Conservation (phyloP, 2,888 invertebrate species). For the Cryptocheilus praepositus region DNA sequence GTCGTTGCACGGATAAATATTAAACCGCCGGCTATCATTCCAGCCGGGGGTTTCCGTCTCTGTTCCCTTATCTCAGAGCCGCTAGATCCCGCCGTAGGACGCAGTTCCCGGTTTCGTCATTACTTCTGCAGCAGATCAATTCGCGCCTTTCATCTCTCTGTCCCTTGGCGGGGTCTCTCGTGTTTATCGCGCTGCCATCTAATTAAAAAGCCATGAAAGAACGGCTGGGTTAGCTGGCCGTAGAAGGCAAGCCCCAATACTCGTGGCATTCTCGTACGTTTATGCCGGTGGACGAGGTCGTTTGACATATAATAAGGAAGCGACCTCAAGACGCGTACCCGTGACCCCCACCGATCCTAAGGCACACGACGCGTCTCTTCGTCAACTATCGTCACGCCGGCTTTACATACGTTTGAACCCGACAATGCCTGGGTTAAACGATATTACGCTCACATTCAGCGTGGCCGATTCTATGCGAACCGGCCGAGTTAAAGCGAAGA, state of each 20-base stretch:
- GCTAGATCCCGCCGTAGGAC: neutral
- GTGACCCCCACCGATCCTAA: neutral
- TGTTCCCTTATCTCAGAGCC: too few species aligned
- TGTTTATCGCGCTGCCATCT: too few species aligned
- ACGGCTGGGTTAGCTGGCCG: too few species aligned
- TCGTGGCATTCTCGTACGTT: constrained; percentile 11
- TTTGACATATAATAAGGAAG: constrained; percentile 59
- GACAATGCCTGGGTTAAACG: constrained; percentile 69
- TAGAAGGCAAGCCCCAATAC: too few species aligned
- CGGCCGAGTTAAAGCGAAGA: constrained; percentile 63
- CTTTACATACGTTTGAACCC: constrained; percentile 69
- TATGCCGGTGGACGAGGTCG: constrained; percentile 22
- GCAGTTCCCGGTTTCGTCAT: too few species aligned
- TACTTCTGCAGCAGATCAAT: too few species aligned
- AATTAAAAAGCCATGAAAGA: too few species aligned
- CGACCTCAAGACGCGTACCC: constrained; percentile 37
- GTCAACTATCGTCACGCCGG: constrained; percentile 64
- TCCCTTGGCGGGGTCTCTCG: too few species aligned
- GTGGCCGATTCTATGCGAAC: constrained; percentile 39
- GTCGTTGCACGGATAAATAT: too few species aligned
- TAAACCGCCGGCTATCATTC: too few species aligned
- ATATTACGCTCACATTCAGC: constrained; percentile 62
- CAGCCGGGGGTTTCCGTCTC: too few species aligned
- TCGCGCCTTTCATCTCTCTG: too few species aligned
- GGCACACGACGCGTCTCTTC: constrained; percentile 35